Evolutionary conservation across 2,888 invertebrate species (phyloP), one percentile per base, ranked within the genome.

Genomic region (Rhimphoctona megacephalus): DNA sequence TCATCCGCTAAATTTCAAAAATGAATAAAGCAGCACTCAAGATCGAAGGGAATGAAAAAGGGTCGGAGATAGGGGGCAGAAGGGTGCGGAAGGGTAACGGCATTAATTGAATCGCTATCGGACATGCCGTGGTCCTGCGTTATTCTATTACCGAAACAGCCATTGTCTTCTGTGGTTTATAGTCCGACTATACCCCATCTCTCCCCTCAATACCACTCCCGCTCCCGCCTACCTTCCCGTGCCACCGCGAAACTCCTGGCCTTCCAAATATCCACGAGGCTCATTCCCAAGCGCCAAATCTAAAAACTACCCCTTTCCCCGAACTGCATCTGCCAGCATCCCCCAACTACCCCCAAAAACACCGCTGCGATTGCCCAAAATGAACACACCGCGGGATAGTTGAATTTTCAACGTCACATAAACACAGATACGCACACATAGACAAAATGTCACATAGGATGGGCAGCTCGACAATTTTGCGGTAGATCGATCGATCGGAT

Each of bases 101-200:
- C 92, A 92, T 92, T 93, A 93, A 93, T 93, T 92, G 92, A 93
- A 93, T 93, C 91, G 92, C 91, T 92, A 92, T 93, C 92, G 91
- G 91, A 90, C 91, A 91, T 91, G 91, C 90, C 91, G 90, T 90
- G 91, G 91, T 90, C 90, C 90, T 91, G 90, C 92, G 92, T 92
- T 93, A 93, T 93, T 93, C 93, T 93, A 93, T 93, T 92, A 93
- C 92, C 91, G 91, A 92, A 92, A 90, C 92, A 91, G 91, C 92
- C 90, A 93, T 93, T 93, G 92, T 93, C 92, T 92, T 92, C 90
- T 87, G 90, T 92, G 91, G 92, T 93, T 93, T 93, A 92, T 93
- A 92, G 92, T 92, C 90, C 85, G 74, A 88, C 88, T 87, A 87
- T 88, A n/a, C 69, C 84, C 85, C 77, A 57, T 36, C 49, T 30